Base-by-base conservation (phyloP, 2,888 invertebrate genomes). In the Spisula solida region DNA sequence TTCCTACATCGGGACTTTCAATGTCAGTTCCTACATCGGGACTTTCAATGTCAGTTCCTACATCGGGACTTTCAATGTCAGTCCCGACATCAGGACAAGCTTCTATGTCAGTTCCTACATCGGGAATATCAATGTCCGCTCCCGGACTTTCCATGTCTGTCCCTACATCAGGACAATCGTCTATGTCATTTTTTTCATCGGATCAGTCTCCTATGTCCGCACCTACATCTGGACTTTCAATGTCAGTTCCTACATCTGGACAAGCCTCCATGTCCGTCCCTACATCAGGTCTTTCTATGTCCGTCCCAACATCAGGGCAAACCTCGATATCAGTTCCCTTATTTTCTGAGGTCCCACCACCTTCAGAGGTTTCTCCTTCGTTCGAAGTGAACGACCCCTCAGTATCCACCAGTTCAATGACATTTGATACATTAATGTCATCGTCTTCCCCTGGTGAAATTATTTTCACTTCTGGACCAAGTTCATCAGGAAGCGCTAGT, bases 401-500 rank as follows among this genome's bases (percentile, higher is more conserved):
- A n/a, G 4, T 31, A 10, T 78, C 78, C 18, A 5, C 16, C 5
- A 78, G 41, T 34, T 20, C 78, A 47, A 1, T 78, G 78, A 14
- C 78, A 18, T 18, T 41, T 16, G 47, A 78, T 16, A 78, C 31
- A 8, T 16, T 78, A 10, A 1, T 78, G 8, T 47, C 47, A 20
- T n/a, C 78, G 6, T 18, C 78, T 78, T 31, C 78, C 12, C 29
- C 78, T 10, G 78, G 20, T 31, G 47, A 18, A 2, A 41, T 31
- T 6, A 14, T 16, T 0, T 47, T 34, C 34, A 29, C 78, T 16
- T 29, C 25, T 8, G 14, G 29, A 56, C 34, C 82, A 47, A 29
- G 82, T 48, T 66, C 70, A n/a, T 47, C 66, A 51, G 60, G 8
- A 8, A 60, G n/a, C 25, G n/a, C 34, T 29, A 81, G 81, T 56